These are phyloP conservation scores for Pomacea canaliculata DNA, from an alignment of 2,888 invertebrate species.

Conservation along the genomic window DNA sequence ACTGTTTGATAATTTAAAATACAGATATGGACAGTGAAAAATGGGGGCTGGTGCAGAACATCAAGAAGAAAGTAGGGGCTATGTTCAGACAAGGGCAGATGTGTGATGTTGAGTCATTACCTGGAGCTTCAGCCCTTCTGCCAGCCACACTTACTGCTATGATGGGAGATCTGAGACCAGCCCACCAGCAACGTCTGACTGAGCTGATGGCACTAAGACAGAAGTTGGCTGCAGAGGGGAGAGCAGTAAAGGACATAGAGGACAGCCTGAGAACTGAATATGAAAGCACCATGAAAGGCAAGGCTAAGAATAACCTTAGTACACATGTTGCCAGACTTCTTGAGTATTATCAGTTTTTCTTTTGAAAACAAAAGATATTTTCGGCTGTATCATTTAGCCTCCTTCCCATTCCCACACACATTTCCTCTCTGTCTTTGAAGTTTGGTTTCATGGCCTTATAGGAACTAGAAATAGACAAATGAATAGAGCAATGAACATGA, in stretches of 20 bases:
- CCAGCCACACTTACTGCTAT: conserved; percentile 45
- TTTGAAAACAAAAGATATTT: not conserved
- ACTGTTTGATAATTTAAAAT: not conserved
- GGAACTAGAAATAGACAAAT: too few relatives aligned
- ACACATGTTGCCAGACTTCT: too few relatives aligned
- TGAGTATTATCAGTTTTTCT: too few relatives aligned
- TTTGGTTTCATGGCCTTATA: too few relatives aligned
- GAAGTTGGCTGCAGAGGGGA: conserved; percentile 42
- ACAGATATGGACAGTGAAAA: conserved; percentile 52
- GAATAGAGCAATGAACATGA: too few relatives aligned
- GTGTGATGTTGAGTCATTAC: conserved; percentile 36
- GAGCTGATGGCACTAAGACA: conserved; percentile 41
- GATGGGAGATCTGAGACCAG: conserved; percentile 52
- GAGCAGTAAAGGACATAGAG: conserved; percentile 39
- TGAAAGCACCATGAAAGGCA: conserved; percentile 21
- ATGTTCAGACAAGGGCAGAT: conserved; percentile 30
- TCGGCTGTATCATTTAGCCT: too few relatives aligned
- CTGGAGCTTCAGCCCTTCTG: conserved; percentile 45
- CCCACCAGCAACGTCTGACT: conserved; percentile 42
- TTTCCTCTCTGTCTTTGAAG: too few relatives aligned
- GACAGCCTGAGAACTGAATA: conserved; percentile 39
- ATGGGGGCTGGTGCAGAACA: conserved; percentile 45
- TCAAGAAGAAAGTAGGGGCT: conserved; percentile 29
- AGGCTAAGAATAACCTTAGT: not conserved
- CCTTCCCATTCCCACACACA: too few relatives aligned